phyloP scores from a whole-genome alignment of 2,888 invertebrate genomes.

The Diachrysia chrysitis region DNA sequence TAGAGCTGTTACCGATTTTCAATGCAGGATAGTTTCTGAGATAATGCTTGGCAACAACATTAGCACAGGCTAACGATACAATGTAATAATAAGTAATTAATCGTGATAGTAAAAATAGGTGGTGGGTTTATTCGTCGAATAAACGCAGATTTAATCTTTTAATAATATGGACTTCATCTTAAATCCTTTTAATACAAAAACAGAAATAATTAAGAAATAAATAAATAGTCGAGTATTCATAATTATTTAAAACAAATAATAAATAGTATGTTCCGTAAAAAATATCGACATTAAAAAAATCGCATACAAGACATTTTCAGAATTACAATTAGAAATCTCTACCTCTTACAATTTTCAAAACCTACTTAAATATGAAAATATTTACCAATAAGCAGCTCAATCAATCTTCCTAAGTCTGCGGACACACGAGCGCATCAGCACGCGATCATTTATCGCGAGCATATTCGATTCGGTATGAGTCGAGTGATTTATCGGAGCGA shows the following conservation, averaged over 20 bases:
- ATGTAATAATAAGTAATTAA: too few species aligned
- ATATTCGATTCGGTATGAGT: slow-evolving; percentile 67
- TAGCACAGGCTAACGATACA: not conserved
- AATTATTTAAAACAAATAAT: too few species aligned
- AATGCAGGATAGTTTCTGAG: not conserved
- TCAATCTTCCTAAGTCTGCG: slow-evolving; percentile 64
- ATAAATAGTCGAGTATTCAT: too few species aligned
- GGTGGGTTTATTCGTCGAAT: too few species aligned
- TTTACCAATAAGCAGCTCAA: slow-evolving; percentile 50
- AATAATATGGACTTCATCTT: too few species aligned
- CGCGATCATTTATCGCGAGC: slow-evolving; percentile 67
- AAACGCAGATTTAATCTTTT: too few species aligned
- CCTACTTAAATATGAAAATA: slow-evolving; percentile 28
- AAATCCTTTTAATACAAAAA: too few species aligned
- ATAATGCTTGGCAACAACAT: not conserved
- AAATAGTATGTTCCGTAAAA: too few species aligned
- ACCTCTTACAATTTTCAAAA: slow-evolving; percentile 13
- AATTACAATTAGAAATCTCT: not conserved
- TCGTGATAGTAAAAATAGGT: too few species aligned
- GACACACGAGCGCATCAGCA: slow-evolving; percentile 66
- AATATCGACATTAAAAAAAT: not conserved
- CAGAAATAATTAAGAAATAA: too few species aligned
- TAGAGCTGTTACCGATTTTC: not conserved
- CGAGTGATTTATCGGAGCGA: slow-evolving; percentile 81
- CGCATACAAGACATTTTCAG: too few species aligned